Base-by-base conservation (phyloP, 1,140 invertebrate genomes). In the Batillaria attramentaria region DNA sequence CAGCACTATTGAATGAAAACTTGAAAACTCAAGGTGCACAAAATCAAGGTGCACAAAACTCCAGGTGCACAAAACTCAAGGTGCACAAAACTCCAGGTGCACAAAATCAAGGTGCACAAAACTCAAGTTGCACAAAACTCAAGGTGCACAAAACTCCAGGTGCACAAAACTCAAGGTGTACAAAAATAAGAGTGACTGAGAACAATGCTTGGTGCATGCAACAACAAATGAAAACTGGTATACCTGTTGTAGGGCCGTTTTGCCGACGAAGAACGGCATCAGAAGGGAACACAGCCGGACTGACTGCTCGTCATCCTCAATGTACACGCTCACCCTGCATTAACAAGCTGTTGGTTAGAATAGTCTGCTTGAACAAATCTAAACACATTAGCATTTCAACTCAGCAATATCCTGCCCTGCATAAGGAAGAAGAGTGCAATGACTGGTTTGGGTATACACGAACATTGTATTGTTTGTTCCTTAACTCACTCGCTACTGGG, bases 211-310 rank as follows among this genome's bases (percentile, higher is more conserved):
- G n/a, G n/a, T n/a, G n/a, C n/a, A n/a, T 54, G n/a, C n/a, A 3
- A 20, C 1, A 20, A 2, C 50, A 54, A 2, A n/a, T 2, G n/a
- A n/a, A 54, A 54, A 1, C 18, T 20, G 2, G 35, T 33, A 54
- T 54, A 87, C 86, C 79, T 82, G 77, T 43, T 81, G 65, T 62
- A 83, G 73, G n/a, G 57, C 69, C 1, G 82, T 39, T 20, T 79
- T 78, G 28, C 81, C 72, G 0, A 93, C 91, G 20, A 96, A 91
- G 73, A 96, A 94, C 1, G 96, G 96, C 60, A 97, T 84, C 3
- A 96, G 87, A 0, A 97, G 88, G 72, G 92, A 91, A 2, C 97
- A 87, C 18, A 97, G 89, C 10, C 92, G 93, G 74, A 94, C 93
- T 82, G 95, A 95, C 43, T 88, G 86, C 31, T 84, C 70, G 57